Base-by-base conservation (phyloP, 2,888 invertebrate genomes). In the Ochlodes sylvanus region DNA sequence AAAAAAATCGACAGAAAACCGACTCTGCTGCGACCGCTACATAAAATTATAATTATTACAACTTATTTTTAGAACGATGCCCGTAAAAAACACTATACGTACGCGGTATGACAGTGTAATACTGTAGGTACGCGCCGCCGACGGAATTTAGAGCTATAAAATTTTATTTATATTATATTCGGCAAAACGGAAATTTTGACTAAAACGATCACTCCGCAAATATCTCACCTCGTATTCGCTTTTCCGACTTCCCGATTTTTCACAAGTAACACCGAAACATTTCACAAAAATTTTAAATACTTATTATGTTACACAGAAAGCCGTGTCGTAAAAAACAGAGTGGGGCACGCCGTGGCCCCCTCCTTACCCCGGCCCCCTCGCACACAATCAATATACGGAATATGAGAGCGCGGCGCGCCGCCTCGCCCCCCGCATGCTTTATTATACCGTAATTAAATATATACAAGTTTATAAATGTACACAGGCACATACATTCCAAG, bases 281-380 rank as follows among this genome's bases (percentile, higher is more conserved):
- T 93, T 93, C 93, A 93, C 93, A 91, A 93, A 91, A 92, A 91
- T 87, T 84, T 84, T 92, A 91, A 90, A 93, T 90, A 90, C 90
- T 90, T 92, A 92, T 92, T 91, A 93, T 92, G 93, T 93, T 93
- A 92, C 92, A 93, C 93, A 92, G 92, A 93, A 93, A 93, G 93
- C 93, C 91, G 93, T 93, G 93, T 93, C 93, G 93, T 93, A 93
- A 94, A 93, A 94, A 93, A 92, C 92, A 93, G 93, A 93, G 92
- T 93, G 93, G 93, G 93, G 92, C 93, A 92, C 93, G 92, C 89
- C 90, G 92, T 88, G 92, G 93, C 92, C 93, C 92, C 92, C 89
- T 92, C 89, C 89, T 86, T 83, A 87, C 91, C 82, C 90, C 90
- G 88, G 89, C 91, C 91, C 92, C 93, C 92, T 91, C 93, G 92